Evolutionary conservation across 1,140 invertebrate genomes (phyloP), one percentile per base, ranked within the genome.

Genomic region (Microplitis mediator): DNA sequence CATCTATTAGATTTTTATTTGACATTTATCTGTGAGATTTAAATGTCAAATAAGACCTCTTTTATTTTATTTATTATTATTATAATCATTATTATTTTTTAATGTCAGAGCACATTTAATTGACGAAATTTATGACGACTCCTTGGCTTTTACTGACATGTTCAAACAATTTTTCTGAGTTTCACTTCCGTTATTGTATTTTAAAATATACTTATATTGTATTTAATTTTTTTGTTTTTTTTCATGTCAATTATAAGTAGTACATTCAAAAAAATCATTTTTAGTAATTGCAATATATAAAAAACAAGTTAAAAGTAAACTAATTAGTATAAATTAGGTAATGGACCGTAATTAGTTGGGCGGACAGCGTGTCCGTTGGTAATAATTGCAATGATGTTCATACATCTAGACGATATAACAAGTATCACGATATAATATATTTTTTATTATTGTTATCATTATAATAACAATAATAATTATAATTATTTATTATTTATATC

Each of bases 271-370:
- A 45, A 45, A 9, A 11, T 45, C 6, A 11, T 45, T 1, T 9
- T 2, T 45, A 3, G 39, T 3, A 58, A 16, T 11, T 23, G 16
- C 16, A 31, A 6, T 58, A 9, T 23, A 11, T 23, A 9, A 13
- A 60, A 58, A 64, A 32, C 64, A 63, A 58, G 54, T 65, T 62
- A 11, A 69, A 66, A 34, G 35, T 35, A 70, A 70, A 45, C 45
- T 72, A 75, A 71, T 75, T 72, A 72, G 16, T 65, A 70, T 45
- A 69, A 75, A 72, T 75, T 72, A 75, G 65, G 69, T 69, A 75
- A 67, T 75, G 34, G 39, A 54, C 65, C 56, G n/a, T 72, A 72
- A 66, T 72, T 67, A 71, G 45, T 63, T 23, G 34, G 58, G 5
- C 36, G 50, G 51, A 52, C 66, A 50, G 58, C 66, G 58, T 61